These are phyloP conservation scores for Halictus quadricinctus DNA, from an alignment of 2,888 invertebrate species.

Conservation along the genomic window DNA sequence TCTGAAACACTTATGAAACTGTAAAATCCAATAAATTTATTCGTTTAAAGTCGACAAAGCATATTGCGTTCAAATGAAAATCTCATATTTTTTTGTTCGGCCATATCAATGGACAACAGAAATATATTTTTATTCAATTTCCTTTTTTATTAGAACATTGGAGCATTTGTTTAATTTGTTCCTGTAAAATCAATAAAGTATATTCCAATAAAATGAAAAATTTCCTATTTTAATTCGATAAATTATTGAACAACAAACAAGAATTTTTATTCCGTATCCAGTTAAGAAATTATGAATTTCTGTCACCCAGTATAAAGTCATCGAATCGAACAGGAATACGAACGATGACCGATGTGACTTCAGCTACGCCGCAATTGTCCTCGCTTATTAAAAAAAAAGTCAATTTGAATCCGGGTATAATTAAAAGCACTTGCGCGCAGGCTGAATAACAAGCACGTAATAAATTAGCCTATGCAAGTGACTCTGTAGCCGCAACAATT, in stretches of 20 bases:
- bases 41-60: background rate
- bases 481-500: slow-evolving; percentile 25
- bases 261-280: too few relatives aligned
- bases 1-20: background rate
- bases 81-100: background rate
- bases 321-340: background rate
- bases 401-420: slow-evolving; percentile 4
- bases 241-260: background rate
- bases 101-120: background rate
- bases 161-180: background rate
- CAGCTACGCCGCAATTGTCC: background rate
- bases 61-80: background rate
- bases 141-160: background rate
- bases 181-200: background rate
- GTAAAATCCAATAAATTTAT: background rate
- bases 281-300: background rate
- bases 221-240: too few relatives aligned
- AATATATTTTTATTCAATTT: background rate
- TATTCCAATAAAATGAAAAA: background rate
- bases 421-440: background rate
- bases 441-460: slow-evolving; percentile 1
- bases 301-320: background rate
- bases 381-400: background rate
- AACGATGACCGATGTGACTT: background rate
- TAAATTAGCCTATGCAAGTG: slow-evolving; percentile 19